A percentile compares a stretch with the other conserved stretches of the same genome.
Evolutionary conservation across 2,797 vertebrate genomes (phyloP).

Genomic region (Cryptoprocta ferox): DNA sequence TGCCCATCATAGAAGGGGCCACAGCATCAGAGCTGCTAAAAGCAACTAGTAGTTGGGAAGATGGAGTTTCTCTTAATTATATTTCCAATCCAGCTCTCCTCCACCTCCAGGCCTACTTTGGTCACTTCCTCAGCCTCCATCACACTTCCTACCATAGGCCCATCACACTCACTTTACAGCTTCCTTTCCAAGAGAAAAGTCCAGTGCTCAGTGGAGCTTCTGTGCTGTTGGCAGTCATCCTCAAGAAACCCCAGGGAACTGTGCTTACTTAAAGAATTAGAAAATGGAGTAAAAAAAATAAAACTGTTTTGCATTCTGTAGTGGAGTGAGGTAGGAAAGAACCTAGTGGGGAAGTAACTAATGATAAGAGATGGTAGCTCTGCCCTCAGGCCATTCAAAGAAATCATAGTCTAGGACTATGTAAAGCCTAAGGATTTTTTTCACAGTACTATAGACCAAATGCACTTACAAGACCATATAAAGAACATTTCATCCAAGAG

Average conservation of each 20-base stretch:
- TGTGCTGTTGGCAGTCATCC: not conserved
- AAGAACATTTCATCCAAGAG: not conserved
- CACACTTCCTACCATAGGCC: not conserved
- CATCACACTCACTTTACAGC: not conserved
- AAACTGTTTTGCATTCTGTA: not conserved
- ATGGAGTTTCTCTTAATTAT: not conserved
- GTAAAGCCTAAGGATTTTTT: not conserved
- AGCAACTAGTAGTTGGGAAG: not conserved
- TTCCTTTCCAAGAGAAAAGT: not conserved
- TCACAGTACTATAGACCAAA: not conserved
- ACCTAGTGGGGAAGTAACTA: not conserved
- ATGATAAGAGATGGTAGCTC: not conserved
- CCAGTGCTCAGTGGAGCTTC: not conserved
- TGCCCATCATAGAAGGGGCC: not conserved
- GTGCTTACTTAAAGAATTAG: not conserved
- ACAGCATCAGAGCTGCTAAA: not conserved
- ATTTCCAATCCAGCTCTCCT: not conserved
- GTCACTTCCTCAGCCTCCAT: not conserved
- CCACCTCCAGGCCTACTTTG: not conserved
- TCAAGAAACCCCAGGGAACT: not conserved
- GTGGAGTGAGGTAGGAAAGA: not conserved
- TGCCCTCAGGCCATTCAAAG: not conserved
- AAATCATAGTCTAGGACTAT: not conserved
- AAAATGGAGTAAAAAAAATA: not conserved
- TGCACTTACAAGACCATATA: not conserved